phyloP scores from a whole-genome alignment of 2,888 invertebrate genomes.

The Leptura quadrifasciata region DNA sequence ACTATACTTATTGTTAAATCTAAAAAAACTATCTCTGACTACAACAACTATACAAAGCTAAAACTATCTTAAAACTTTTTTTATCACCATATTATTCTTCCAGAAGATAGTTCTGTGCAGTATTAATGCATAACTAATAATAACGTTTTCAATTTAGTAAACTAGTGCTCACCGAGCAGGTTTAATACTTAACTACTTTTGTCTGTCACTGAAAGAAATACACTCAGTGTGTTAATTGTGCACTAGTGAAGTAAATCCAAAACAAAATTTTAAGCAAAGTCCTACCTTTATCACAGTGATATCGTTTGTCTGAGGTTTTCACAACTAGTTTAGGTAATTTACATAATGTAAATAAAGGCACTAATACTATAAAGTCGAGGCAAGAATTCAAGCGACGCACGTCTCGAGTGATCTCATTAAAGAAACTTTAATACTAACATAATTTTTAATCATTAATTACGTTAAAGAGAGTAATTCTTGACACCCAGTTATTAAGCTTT shows the following conservation, averaged over 20 bases:
- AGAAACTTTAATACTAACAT: no score
- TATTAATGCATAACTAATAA: background rate
- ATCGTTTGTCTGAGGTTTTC: constrained; percentile 18
- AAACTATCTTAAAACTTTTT: background rate
- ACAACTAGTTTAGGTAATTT: constrained; percentile 15
- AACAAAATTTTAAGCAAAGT: background rate
- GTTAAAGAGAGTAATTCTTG: no score
- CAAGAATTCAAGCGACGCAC: no score
- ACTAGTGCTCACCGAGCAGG: background rate
- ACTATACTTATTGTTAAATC: background rate
- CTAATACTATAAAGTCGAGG: no score
- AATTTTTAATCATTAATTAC: no score
- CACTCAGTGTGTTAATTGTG: background rate
- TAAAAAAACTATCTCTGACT: background rate
- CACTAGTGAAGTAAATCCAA: background rate
- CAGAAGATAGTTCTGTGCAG: background rate
- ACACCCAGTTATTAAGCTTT: no score
- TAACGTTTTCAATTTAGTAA: background rate
- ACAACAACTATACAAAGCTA: background rate
- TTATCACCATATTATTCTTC: background rate
- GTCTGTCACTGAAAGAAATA: no score
- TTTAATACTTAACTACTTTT: no score
- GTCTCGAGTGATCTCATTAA: no score
- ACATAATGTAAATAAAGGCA: constrained; percentile 22
- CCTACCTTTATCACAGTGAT: constrained; percentile 31